Evolutionary conservation across 2,797 vertebrate genomes (phyloP).

Genomic region (Acanthurus leucopareius): DNA sequence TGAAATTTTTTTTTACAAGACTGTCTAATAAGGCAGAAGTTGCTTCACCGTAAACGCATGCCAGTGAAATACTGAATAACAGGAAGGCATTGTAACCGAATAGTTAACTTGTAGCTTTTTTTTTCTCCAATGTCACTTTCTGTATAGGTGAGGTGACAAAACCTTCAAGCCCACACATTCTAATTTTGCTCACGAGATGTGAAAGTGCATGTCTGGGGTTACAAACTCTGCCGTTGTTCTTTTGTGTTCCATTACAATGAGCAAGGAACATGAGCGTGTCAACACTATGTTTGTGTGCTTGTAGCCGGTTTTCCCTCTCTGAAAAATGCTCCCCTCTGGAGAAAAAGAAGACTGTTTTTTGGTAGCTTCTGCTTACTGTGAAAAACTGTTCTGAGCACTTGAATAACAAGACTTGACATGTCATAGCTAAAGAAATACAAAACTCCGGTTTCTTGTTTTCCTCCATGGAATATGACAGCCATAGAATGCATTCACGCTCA

Average conservation of each 20-base stretch:
- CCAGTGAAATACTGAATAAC: constrained; percentile 15
- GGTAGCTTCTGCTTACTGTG: constrained; percentile 80
- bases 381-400: constrained; percentile 75
- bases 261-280: constrained; percentile 67
- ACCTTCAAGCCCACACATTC: constrained; percentile 45
- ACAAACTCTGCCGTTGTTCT: constrained; percentile 64
- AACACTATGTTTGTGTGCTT: constrained; percentile 70
- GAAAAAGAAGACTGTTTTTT: constrained; percentile 57
- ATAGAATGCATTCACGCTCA: constrained; percentile 64
- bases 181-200: constrained; percentile 56
- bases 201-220: constrained; percentile 49
- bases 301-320: constrained; percentile 65
- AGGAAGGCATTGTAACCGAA: constrained; percentile 6
- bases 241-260: constrained; percentile 62
- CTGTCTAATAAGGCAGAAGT: neutral
- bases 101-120: constrained; percentile 13
- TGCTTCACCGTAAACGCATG: constrained; percentile 25
- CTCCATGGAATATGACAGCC: constrained; percentile 61
- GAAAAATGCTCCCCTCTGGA: constrained; percentile 68
- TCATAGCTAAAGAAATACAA: constrained; percentile 80
- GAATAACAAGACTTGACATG: constrained; percentile 84
- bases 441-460: constrained; percentile 67
- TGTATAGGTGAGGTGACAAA: constrained; percentile 39
- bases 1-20: neutral
- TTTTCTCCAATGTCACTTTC: constrained; percentile 17